These are phyloP conservation scores for Seira ritae DNA, from an alignment of 2,888 invertebrate genomes.

Conservation along the genomic window DNA sequence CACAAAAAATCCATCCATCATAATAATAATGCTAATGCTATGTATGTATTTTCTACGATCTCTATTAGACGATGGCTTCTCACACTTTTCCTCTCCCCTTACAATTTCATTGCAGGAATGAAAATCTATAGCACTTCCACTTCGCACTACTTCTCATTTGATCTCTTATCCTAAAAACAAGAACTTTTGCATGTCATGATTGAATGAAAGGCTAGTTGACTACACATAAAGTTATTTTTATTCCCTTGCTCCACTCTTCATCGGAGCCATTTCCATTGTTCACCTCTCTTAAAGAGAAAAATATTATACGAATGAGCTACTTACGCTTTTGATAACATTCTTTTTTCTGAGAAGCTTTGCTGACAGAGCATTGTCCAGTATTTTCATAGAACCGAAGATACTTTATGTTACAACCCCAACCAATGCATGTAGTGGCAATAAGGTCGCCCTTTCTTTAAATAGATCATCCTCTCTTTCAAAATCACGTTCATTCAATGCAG, in stretches of 20 bases:
- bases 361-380: conserved; percentile 15
- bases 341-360: conserved; percentile 3
- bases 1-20: conserved; percentile 34
- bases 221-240: conserved; percentile 20
- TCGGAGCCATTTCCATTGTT: not conserved
- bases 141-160: conserved; percentile 16
- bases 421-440: not conserved
- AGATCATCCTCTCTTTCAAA: not conserved
- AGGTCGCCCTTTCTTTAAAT: not conserved
- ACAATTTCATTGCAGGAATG: not conserved
- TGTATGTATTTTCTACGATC: not conserved
- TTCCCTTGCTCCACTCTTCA: not conserved
- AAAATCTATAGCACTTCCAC: not conserved
- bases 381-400: not conserved
- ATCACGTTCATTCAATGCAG: not conserved
- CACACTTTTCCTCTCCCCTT: not conserved
- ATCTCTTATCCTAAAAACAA: conserved; percentile 13
- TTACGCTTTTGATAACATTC: conserved; percentile 6
- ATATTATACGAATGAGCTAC: not conserved
- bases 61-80: not conserved
- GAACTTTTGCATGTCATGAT: conserved; percentile 1
- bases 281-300: not conserved
- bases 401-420: not conserved
- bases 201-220: not conserved
- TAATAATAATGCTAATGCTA: conserved; percentile 25